These are phyloP conservation scores for Chaenodraco wilsoni DNA, from an alignment of 2,797 vertebrate genomes.

Conservation along the genomic window DNA sequence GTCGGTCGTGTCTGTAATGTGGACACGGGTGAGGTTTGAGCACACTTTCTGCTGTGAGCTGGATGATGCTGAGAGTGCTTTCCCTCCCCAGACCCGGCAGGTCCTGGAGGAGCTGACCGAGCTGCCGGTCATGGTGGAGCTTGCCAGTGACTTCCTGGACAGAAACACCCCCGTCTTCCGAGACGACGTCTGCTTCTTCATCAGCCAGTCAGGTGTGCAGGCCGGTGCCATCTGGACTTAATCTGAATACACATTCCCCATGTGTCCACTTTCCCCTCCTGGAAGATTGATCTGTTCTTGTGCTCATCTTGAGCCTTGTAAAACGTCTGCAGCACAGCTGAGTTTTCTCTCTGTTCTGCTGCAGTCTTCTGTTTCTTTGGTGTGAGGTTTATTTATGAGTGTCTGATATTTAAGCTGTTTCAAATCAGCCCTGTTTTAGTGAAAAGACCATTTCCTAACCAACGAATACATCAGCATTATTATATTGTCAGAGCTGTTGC, in stretches of 20 bases:
- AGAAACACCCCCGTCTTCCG: conserved; percentile 97
- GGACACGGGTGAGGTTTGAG: conserved; percentile 29
- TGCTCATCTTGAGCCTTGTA: conserved; percentile 4
- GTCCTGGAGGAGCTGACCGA: conserved; percentile 97
- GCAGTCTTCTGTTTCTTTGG: not conserved
- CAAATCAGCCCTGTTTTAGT: conserved; percentile 3
- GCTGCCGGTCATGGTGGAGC: conserved; percentile 97
- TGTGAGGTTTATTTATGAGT: not conserved
- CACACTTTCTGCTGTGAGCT: conserved; percentile 9
- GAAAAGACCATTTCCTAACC: conserved; percentile 27
- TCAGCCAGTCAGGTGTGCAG: conserved; percentile 95
- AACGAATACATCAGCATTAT: conserved; percentile 25
- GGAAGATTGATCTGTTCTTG: conserved; percentile 15
- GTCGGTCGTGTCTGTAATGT: conserved; percentile 22
- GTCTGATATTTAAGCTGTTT: conserved; percentile 20
- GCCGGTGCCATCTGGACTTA: conserved; percentile 36
- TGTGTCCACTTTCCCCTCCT: conserved; percentile 33
- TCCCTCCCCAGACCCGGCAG: conserved; percentile 89
- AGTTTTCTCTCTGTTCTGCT: conserved; percentile 10
- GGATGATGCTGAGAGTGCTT: conserved; percentile 31
- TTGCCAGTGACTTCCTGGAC: conserved; percentile 98
- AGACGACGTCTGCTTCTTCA: conserved; percentile 98
- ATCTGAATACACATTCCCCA: conserved; percentile 19
- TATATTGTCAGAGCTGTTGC: conserved; percentile 27
- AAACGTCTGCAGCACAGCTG: not conserved